A percentile compares a stretch with the other conserved stretches of the same genome.
phyloP scores from a whole-genome alignment of 2,113 vertebrate species.

The Oreochromis spilurus region DNA sequence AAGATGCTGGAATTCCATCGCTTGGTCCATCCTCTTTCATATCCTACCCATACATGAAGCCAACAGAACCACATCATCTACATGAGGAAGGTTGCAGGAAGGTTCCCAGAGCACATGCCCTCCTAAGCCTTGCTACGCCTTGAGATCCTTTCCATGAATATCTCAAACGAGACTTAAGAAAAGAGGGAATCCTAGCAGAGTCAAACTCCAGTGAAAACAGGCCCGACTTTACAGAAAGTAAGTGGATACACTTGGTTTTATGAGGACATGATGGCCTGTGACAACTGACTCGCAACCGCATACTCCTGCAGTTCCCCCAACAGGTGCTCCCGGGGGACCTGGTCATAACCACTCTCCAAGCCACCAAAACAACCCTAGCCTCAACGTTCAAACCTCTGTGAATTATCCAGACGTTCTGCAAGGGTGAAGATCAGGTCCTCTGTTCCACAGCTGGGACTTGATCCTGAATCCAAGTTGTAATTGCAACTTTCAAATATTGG shows the following conservation, averaged over 20 bases:
- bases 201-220: neutral
- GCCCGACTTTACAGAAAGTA: neutral
- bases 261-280: neutral
- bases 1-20: neutral
- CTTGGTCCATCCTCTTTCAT: neutral
- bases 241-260: neutral
- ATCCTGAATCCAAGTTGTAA: neutral
- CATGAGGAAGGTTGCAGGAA: neutral
- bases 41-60: neutral
- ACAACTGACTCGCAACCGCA: accelerated
- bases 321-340: neutral
- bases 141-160: neutral
- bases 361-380: neutral
- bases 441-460: neutral
- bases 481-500: neutral
- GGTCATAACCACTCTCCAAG: neutral
- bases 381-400: accelerated
- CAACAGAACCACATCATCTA: neutral
- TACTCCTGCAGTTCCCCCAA: neutral
- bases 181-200: neutral
- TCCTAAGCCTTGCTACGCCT: neutral
- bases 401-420: neutral
- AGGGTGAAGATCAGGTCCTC: neutral
- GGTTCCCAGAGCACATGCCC: neutral
- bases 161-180: neutral